Evolutionary conservation across 2,888 invertebrate species (phyloP).

Genomic region (Alentia gelatinosa): DNA sequence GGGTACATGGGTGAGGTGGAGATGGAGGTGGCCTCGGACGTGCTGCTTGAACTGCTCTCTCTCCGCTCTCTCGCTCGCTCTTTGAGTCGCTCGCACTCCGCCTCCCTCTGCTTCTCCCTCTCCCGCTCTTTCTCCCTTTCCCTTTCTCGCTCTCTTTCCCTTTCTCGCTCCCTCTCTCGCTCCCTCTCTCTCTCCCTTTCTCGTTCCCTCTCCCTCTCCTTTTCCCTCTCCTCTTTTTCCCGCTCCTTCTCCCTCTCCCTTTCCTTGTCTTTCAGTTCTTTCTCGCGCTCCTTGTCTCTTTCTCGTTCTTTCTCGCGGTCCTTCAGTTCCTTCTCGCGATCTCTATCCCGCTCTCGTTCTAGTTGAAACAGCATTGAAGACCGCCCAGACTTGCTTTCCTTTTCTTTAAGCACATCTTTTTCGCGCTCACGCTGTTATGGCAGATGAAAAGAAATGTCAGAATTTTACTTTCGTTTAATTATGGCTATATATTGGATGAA

Average conservation of each 20-base stretch:
- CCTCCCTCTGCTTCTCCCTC: constrained; percentile 37
- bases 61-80: neutral
- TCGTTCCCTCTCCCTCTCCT: constrained; percentile 19
- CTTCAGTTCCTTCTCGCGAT: neutral
- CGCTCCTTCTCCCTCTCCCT: neutral
- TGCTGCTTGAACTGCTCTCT: constrained; percentile 25
- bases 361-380: neutral
- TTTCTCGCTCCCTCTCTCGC: constrained; percentile 64
- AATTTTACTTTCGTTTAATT: too few relatives aligned
- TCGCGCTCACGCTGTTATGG: neutral
- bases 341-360: neutral
- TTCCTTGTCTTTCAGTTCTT: constrained; percentile 62
- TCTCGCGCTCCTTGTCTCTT: constrained; percentile 58
- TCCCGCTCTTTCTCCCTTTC: constrained; percentile 23
- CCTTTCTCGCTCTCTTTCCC: constrained; percentile 32
- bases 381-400: neutral
- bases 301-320: constrained; percentile 24
- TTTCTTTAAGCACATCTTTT: neutral
- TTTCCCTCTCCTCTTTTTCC: constrained; percentile 34
- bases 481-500: too few relatives aligned
- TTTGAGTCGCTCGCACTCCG: constrained; percentile 15
- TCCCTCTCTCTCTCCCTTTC: constrained; percentile 59
- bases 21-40: constrained; percentile 12
- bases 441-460: too few relatives aligned
- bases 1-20: neutral